Conservation (phyloP, 2,797 vertebrate species). For the Poecilia gillii region DNA sequence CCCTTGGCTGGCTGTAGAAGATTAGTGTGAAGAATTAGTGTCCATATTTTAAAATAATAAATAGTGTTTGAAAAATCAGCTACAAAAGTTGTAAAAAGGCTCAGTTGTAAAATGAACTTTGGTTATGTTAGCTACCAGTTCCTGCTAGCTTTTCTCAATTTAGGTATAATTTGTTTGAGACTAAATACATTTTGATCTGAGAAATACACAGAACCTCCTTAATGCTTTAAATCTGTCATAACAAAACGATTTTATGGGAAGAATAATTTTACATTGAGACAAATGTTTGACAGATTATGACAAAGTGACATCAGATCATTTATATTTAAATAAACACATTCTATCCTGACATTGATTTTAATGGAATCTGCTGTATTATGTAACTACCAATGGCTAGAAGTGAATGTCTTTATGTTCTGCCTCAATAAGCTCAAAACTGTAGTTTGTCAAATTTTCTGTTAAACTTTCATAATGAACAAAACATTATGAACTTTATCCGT, state of each 20-base stretch:
- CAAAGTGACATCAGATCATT: neutral
- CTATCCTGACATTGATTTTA: neutral
- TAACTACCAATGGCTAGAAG: neutral
- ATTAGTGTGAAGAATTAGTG: neutral
- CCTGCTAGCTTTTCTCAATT: neutral
- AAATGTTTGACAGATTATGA: neutral
- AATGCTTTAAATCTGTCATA: neutral
- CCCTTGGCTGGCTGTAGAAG: neutral
- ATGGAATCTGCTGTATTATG: neutral
- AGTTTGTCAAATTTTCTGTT: neutral
- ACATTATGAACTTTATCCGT: neutral
- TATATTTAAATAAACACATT: neutral
- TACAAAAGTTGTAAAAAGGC: neutral
- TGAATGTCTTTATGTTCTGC: neutral
- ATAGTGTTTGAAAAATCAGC: neutral
- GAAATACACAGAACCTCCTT: neutral
- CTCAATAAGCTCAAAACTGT: neutral
- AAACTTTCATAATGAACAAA: neutral
- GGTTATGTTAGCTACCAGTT: neutral
- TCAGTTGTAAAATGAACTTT: neutral
- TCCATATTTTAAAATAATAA: neutral
- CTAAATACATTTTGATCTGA: neutral
- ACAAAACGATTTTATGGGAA: neutral
- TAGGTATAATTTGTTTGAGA: neutral
- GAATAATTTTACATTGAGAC: neutral